A percentile compares a stretch with the other conserved stretches of the same genome.
These are phyloP conservation scores for Spodoptera exigua DNA, from an alignment of 2,888 invertebrate genomes.

Conservation along the genomic window DNA sequence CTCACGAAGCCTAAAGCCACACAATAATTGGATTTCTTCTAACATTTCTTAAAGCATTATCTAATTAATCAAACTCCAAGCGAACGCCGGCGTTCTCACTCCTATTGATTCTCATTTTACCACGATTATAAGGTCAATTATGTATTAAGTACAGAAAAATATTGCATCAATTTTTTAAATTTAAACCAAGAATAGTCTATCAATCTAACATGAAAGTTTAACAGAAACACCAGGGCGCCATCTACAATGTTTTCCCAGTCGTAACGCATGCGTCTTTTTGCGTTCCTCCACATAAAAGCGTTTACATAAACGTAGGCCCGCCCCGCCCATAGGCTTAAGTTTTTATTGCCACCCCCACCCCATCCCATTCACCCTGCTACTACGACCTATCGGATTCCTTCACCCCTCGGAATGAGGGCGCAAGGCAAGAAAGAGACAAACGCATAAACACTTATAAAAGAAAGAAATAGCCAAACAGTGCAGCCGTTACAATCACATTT, in stretches of 20 bases:
- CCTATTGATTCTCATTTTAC: no score
- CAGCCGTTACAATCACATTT: conserved; percentile 43
- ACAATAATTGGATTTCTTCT: no score
- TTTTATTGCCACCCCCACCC: conserved; percentile 76
- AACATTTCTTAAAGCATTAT: no score
- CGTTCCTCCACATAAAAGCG: conserved; percentile 43
- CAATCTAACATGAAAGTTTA: no score
- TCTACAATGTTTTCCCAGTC: neutral
- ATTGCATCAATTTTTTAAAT: no score
- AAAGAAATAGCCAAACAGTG: conserved; percentile 56
- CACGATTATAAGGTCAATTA: no score
- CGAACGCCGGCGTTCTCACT: no score
- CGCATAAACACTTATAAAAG: conserved; percentile 63
- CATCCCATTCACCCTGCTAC: conserved; percentile 56
- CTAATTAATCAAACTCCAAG: no score
- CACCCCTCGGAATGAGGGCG: conserved; percentile 63
- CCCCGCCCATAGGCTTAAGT: conserved; percentile 76
- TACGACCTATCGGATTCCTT: conserved; percentile 72
- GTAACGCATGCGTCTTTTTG: conserved; percentile 12
- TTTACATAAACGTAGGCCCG: conserved; percentile 64
- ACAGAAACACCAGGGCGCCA: neutral
- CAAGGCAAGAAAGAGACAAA: conserved; percentile 72
- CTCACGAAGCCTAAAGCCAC: no score
- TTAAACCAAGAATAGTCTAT: no score
- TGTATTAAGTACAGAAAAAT: no score